A percentile compares a stretch with the other conserved stretches of the same genome.
phyloP scores from a whole-genome alignment of 1,140 invertebrate genomes.

The Myzus persicae region DNA sequence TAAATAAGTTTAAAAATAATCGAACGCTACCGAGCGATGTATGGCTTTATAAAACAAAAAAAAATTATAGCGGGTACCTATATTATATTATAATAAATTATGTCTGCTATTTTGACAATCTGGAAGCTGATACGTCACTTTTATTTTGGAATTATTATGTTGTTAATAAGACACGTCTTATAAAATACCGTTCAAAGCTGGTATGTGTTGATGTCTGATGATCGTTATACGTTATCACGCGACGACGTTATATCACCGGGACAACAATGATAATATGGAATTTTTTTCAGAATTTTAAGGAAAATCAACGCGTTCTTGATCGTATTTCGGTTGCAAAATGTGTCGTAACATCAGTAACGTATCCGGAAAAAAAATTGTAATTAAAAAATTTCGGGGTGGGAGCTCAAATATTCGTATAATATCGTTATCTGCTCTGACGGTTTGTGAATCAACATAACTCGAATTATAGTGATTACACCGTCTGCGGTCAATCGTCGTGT shows the following conservation, averaged over 20 bases:
- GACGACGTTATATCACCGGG: not conserved
- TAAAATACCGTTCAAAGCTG: not conserved
- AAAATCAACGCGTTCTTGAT: not conserved
- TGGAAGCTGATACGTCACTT: not conserved
- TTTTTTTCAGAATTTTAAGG: not conserved
- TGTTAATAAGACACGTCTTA: slow-evolving; percentile 15
- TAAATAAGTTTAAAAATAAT: no score
- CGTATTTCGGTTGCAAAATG: not conserved
- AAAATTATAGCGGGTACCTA: not conserved
- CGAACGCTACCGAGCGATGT: no score
- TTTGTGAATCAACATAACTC: not conserved
- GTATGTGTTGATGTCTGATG: slow-evolving; percentile 14
- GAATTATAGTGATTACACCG: not conserved
- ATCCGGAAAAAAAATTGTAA: not conserved
- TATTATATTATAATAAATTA: not conserved
- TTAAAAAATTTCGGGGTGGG: not conserved
- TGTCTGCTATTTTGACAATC: not conserved
- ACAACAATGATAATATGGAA: not conserved
- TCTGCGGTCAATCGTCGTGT: not conserved
- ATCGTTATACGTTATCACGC: not conserved
- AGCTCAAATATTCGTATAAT: not conserved
- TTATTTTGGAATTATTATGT: not conserved
- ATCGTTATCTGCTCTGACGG: not conserved
- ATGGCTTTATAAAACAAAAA: no score
- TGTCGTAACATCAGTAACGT: not conserved